Evolutionary conservation across 2,797 vertebrate species (phyloP).

Genomic region (Betta splendens): DNA sequence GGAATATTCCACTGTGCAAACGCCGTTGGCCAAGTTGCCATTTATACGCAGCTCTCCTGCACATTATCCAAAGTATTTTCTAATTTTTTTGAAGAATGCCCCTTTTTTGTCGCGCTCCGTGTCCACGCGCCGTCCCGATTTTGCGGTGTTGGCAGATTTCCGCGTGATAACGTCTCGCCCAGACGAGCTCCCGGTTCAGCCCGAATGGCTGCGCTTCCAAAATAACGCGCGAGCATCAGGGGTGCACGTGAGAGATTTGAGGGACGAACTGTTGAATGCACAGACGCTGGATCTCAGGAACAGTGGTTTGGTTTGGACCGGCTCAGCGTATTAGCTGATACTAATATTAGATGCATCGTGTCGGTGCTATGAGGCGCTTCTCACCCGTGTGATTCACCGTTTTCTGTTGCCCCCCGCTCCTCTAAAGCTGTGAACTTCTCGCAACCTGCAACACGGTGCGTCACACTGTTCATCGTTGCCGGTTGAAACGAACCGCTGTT

Average conservation of each 20-base stretch:
- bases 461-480: slow-evolving; percentile 34
- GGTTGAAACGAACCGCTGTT: slow-evolving; percentile 7
- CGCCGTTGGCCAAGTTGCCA: not conserved
- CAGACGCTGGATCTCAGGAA: not conserved
- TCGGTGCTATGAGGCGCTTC: not conserved
- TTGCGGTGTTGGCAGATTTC: slow-evolving; percentile 49
- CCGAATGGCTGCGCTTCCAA: not conserved
- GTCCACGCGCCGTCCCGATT: slow-evolving; percentile 31
- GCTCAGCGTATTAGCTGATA: too few species aligned
- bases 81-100: too few species aligned
- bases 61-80: not conserved
- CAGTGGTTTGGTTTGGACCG: too few species aligned
- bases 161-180: slow-evolving; percentile 3
- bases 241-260: not conserved
- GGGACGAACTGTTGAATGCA: slow-evolving; percentile 36
- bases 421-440: slow-evolving; percentile 42
- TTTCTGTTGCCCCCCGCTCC: slow-evolving; percentile 16
- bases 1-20: too few species aligned
- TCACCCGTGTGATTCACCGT: slow-evolving; percentile 29
- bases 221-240: not conserved
- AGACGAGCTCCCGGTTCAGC: not conserved
- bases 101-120: too few species aligned
- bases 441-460: slow-evolving; percentile 34
- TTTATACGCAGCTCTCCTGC: slow-evolving; percentile 19
- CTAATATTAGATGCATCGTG: slow-evolving; percentile 1